Evolutionary conservation across 2,113 vertebrate species (phyloP), one percentile per base, ranked within the genome.

Genomic region (Tylochromis polylepis): DNA sequence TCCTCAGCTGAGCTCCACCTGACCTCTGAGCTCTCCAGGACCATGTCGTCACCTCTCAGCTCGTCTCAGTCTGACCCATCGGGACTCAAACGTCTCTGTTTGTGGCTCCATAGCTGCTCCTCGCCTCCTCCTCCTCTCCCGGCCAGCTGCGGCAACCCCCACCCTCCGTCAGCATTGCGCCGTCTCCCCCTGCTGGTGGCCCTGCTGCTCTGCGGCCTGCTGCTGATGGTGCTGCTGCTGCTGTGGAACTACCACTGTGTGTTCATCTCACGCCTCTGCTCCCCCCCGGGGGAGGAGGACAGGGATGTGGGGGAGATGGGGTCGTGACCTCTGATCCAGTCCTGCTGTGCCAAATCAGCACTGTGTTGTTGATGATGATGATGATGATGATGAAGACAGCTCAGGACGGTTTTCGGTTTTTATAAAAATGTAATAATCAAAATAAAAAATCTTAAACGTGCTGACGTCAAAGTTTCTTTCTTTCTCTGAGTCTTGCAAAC

Each of bases 241-340:
- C 58, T 94, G 36, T 93, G 89, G 94, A 95, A 95, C 86, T 95
- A 95, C 89, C 82, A 95, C 85, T 95, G 95, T 36, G 87, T 94
- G 36, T 85, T 95, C 27, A 8, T 95, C 20, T 90, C 86, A 7
- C 82, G n/a, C 65, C 20, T 93, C 62, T 95, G 95, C 67, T 85
- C 85, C 34, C 72, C 85, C 0, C 49, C 7, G 1, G 22, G 3
- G 67, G 77, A 29, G 31, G 70, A 27, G 2, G 15, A 5, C 1
- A 7, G 6, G 5, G 18, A 67, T 0, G 36, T 38, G 59, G 8
- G 8, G 60, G 10, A 14, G 36, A 18, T 4, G 9, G 10, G 11
- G 62, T 41, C 18, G 9, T 36, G 34, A 67, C 24, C 53, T 20
- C 51, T 6, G 51, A 22, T 79, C 67, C 67, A 72, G 22, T 49